Evolutionary conservation across 1,140 invertebrate species (phyloP).

Genomic region (Anastatus disparis): DNA sequence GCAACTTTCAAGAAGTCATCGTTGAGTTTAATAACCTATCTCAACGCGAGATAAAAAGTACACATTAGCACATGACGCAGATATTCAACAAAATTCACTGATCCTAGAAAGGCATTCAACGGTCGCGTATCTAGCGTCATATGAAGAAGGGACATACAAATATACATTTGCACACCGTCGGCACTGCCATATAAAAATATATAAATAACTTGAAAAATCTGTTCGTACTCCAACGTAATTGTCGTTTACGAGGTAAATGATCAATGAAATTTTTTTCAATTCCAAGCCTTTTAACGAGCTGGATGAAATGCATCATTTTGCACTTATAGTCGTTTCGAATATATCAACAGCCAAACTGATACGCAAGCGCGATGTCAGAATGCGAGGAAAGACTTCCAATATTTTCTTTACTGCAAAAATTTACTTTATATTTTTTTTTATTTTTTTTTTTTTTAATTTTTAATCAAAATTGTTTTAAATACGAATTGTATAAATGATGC

Average conservation of each 20-base stretch:
- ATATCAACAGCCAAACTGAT: conserved; percentile 30
- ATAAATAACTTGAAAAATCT: conserved; percentile 41
- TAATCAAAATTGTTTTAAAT: conserved; percentile 14
- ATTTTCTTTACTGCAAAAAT: conserved; percentile 22
- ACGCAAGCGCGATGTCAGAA: conserved; percentile 10
- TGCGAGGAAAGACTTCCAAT: conserved; percentile 30
- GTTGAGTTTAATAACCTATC: conserved; percentile 33
- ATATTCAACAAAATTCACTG: conserved; percentile 38
- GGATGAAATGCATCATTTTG: conserved; percentile 32
- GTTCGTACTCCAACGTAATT: conserved; percentile 34
- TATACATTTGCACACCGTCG: conserved; percentile 33
- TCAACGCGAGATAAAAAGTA: conserved; percentile 33
- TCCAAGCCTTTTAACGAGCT: conserved; percentile 11
- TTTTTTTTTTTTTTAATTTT: too few species aligned
- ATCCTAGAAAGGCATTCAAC: conserved; percentile 31
- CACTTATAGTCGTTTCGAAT: conserved; percentile 21
- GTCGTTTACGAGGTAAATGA: conserved; percentile 35
- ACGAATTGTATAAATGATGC: conserved; percentile 17
- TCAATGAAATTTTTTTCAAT: conserved; percentile 29
- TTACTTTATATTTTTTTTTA: background rate
- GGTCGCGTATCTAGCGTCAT: conserved; percentile 17
- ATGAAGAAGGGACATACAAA: conserved; percentile 23
- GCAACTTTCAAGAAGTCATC: conserved; percentile 33
- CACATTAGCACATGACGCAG: conserved; percentile 24
- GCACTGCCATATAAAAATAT: conserved; percentile 40